Percentiles rank a stretch among this genome's conserved stretches.
These are phyloP conservation scores for Symphodus melops DNA, from an alignment of 2,113 vertebrate species.

Conservation along the genomic window DNA sequence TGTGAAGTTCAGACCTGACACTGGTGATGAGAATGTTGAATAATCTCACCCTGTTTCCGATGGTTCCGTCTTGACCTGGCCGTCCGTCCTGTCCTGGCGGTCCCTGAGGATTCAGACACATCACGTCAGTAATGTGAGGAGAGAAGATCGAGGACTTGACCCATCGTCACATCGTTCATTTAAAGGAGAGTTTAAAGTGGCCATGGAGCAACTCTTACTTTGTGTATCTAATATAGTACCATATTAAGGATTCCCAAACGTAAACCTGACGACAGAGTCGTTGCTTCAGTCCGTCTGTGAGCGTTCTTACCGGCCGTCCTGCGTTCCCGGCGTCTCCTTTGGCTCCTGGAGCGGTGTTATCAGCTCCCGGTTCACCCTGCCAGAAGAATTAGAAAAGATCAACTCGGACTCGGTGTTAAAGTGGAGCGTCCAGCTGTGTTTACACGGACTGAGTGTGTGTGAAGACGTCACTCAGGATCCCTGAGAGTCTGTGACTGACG, in stretches of 20 bases:
- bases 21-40: not conserved
- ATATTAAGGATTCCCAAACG: too few species aligned
- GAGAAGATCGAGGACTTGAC: not conserved
- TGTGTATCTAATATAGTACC: too few species aligned
- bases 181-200: too few species aligned
- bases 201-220: too few species aligned
- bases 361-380: constrained; percentile 85
- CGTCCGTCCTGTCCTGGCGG: constrained; percentile 64
- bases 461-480: not conserved
- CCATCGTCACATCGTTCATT: too few species aligned
- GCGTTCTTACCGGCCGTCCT: constrained; percentile 80
- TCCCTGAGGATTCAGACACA: constrained; percentile 64
- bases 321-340: constrained; percentile 84
- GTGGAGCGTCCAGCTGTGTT: constrained; percentile 7
- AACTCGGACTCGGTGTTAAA: not conserved
- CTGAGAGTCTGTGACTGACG: not conserved
- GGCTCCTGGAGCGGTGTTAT: constrained; percentile 75
- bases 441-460: not conserved
- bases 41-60: constrained; percentile 73
- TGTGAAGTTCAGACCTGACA: not conserved
- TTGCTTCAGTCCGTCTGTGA: not conserved
- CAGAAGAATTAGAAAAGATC: constrained; percentile 27
- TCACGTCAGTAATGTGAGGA: too few species aligned
- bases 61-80: constrained; percentile 47
- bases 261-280: not conserved